A percentile compares a stretch with the other conserved stretches of the same genome.
Evolutionary conservation across 2,888 invertebrate genomes (phyloP).

Genomic region (Myopa testacea): DNA sequence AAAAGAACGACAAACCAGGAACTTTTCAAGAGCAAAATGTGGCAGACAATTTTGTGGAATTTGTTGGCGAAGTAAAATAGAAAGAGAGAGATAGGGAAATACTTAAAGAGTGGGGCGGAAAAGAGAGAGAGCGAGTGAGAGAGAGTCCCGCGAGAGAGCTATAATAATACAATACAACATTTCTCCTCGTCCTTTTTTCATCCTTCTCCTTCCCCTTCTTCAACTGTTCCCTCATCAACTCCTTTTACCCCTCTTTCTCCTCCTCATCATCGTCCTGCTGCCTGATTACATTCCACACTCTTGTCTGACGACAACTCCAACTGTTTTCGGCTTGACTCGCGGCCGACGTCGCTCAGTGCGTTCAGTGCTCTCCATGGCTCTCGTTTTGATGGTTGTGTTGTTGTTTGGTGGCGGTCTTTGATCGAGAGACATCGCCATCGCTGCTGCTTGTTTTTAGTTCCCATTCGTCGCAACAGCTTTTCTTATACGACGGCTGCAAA

Average conservation of each 20-base stretch:
- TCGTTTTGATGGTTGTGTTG: constrained; percentile 56
- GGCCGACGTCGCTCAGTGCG: constrained; percentile 44
- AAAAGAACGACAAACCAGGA: not conserved
- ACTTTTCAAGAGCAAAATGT: constrained; percentile 1
- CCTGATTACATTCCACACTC: not conserved
- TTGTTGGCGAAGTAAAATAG: not conserved
- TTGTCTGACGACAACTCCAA: not conserved
- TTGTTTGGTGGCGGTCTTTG: constrained; percentile 56
- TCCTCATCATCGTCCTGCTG: not conserved
- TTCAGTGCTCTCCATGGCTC: constrained; percentile 59
- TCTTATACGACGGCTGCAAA: not conserved
- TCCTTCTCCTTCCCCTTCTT: not conserved
- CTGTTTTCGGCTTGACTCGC: not conserved
- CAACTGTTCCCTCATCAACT: too few relatives aligned
- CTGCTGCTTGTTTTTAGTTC: not conserved
- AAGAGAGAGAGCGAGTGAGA: not conserved
- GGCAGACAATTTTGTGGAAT: not conserved
- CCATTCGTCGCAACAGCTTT: not conserved
- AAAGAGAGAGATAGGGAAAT: not conserved
- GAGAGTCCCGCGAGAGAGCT: not conserved
- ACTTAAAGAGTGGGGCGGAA: not conserved
- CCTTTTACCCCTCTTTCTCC: not conserved
- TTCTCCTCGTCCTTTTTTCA: not conserved
- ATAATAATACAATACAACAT: not conserved
- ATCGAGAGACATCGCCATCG: constrained; percentile 30